Evolutionary conservation across 2,797 vertebrate species (phyloP).

Genomic region (Malacoctenus gilli): DNA sequence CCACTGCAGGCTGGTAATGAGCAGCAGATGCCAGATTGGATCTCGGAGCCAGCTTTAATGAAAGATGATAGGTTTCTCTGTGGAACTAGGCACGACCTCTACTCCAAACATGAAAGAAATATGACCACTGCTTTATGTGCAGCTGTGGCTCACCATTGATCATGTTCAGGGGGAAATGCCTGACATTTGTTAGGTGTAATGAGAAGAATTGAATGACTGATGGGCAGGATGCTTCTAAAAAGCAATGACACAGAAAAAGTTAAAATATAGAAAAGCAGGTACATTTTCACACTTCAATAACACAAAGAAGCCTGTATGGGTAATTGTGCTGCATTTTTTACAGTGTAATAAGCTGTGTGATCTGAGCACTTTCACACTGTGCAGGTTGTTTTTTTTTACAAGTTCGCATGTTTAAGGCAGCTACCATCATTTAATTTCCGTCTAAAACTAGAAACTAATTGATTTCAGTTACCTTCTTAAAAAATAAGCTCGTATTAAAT

Average conservation of each 20-base stretch:
- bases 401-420: too few relatives aligned
- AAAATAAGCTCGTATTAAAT: too few relatives aligned
- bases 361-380: too few relatives aligned
- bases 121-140: slow-evolving; percentile 51
- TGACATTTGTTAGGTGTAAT: slow-evolving; percentile 67
- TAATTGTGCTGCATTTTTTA: too few relatives aligned
- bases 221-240: slow-evolving; percentile 48
- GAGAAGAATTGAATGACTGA: slow-evolving; percentile 58
- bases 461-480: too few relatives aligned
- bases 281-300: not conserved
- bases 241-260: slow-evolving; percentile 21
- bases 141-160: slow-evolving; percentile 63
- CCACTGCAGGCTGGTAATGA: slow-evolving; percentile 70
- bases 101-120: slow-evolving; percentile 64
- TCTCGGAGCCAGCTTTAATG: slow-evolving; percentile 69
- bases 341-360: too few relatives aligned
- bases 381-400: too few relatives aligned
- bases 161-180: slow-evolving; percentile 65
- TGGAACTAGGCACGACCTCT: slow-evolving; percentile 61
- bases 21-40: slow-evolving; percentile 80
- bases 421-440: too few relatives aligned
- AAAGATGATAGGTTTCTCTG: slow-evolving; percentile 74
- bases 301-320: too few relatives aligned
- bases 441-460: too few relatives aligned
- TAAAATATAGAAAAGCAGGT: not conserved